Percentiles rank a stretch among this genome's conserved stretches.
These are phyloP conservation scores for Eupsilia transversa DNA, from an alignment of 2,888 invertebrate genomes.

Conservation along the genomic window DNA sequence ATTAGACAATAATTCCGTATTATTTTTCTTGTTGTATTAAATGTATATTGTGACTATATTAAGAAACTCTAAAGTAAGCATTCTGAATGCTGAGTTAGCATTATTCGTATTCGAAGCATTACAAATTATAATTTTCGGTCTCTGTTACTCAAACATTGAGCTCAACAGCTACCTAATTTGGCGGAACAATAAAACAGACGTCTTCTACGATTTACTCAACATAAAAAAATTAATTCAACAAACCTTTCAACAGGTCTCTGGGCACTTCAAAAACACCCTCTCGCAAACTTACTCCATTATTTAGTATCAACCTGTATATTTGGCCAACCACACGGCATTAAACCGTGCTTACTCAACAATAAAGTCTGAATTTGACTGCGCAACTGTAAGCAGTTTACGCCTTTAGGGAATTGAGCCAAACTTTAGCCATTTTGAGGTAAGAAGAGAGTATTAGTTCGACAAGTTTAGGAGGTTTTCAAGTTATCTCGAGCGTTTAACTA, in stretches of 20 bases:
- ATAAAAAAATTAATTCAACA: conserved; percentile 71
- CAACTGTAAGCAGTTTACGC: conserved; percentile 68
- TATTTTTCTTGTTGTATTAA: not conserved
- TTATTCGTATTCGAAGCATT: not conserved
- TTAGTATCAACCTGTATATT: conserved; percentile 77
- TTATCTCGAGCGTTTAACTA: conserved; percentile 77
- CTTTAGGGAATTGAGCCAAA: conserved; percentile 72
- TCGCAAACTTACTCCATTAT: conserved; percentile 79
- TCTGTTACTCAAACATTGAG: not conserved
- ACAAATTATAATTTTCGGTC: not conserved
- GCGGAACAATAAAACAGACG: conserved; percentile 37
- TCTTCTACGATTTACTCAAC: conserved; percentile 60
- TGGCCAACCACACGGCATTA: conserved; percentile 56
- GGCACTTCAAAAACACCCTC: conserved; percentile 78
- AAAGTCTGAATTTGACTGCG: conserved; percentile 72
- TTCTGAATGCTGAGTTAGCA: not conserved
- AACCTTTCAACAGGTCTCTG: conserved; percentile 79
- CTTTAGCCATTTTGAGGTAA: conserved; percentile 87
- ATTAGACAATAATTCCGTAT: too few relatives aligned
- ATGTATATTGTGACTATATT: not conserved
- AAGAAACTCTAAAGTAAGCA: not conserved
- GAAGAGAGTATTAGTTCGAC: conserved; percentile 88
- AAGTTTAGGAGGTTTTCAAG: conserved; percentile 85
- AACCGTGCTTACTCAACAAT: conserved; percentile 62
- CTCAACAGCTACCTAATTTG: conserved; percentile 22